Evolutionary conservation across 2,888 invertebrate genomes (phyloP).

Genomic region (Carpatolechia fugitivella): DNA sequence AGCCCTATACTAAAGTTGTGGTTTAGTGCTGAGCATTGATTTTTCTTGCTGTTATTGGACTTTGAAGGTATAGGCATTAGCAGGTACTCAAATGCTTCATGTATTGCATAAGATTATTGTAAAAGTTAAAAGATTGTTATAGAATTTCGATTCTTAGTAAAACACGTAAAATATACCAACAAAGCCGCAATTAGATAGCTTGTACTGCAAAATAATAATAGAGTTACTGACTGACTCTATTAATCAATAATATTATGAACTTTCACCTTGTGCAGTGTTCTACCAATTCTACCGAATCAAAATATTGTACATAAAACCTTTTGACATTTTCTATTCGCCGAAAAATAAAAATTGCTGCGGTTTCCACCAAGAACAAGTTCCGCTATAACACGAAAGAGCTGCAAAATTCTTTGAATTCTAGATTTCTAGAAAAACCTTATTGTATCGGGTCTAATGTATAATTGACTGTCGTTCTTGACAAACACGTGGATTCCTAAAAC

Average conservation of each 20-base stretch:
- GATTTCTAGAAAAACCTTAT: constrained; percentile 1
- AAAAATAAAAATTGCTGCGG: background rate
- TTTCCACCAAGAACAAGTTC: too few species aligned
- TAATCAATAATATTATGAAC: background rate
- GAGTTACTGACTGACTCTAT: background rate
- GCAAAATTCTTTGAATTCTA: background rate
- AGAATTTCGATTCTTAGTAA: too few species aligned
- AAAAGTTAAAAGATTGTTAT: too few species aligned
- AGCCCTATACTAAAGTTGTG: constrained; percentile 36
- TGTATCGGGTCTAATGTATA: constrained; percentile 6
- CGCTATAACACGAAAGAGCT: background rate
- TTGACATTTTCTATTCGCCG: background rate
- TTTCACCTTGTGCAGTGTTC: too few species aligned
- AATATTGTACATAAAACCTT: background rate
- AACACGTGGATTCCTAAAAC: constrained; percentile 48
- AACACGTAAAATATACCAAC: too few species aligned
- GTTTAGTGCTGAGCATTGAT: constrained; percentile 36
- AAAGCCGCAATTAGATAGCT: too few species aligned
- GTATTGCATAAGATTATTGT: too few species aligned
- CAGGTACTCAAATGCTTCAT: background rate
- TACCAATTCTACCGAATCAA: too few species aligned
- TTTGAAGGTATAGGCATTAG: background rate
- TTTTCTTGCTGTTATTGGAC: constrained; percentile 21
- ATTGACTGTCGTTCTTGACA: constrained; percentile 21
- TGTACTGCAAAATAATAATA: too few species aligned